These are phyloP conservation scores for Psophia crepitans DNA, from an alignment of 2,113 vertebrate species.

Conservation along the genomic window DNA sequence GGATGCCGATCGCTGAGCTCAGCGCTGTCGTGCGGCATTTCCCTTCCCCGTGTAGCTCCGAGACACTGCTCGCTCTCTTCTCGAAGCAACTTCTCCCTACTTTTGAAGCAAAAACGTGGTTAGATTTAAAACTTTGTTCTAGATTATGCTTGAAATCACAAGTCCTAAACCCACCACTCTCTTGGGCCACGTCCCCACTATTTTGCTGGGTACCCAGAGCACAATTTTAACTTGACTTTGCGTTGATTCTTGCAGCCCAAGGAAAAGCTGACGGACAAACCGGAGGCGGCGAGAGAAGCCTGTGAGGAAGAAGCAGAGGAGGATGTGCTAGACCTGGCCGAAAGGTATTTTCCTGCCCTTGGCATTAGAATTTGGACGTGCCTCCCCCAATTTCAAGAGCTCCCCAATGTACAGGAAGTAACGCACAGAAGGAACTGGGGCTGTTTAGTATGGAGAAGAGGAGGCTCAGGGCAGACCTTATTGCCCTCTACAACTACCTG, in stretches of 20 bases:
- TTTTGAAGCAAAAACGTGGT: background rate
- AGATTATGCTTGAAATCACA: background rate
- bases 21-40: rapidly evolving
- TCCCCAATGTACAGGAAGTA: rapidly evolving
- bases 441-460: too few species aligned
- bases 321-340: background rate
- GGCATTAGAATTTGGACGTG: rapidly evolving
- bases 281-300: rapidly evolving
- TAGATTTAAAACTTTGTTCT: background rate
- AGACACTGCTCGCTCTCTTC: background rate
- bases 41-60: rapidly evolving
- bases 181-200: rapidly evolving
- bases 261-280: background rate
- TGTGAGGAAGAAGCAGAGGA: background rate
- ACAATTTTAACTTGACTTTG: background rate
- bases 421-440: too few species aligned
- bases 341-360: conserved; percentile 55
- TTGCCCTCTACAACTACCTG: too few species aligned
- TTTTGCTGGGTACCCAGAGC: background rate
- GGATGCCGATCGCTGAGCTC: background rate
- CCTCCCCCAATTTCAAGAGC: rapidly evolving
- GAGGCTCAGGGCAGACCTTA: too few species aligned
- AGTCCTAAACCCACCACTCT: rapidly evolving
- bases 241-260: background rate
- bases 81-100: background rate